These are phyloP conservation scores for Folsomia manolachei DNA, from an alignment of 2,888 invertebrate genomes.

Conservation along the genomic window DNA sequence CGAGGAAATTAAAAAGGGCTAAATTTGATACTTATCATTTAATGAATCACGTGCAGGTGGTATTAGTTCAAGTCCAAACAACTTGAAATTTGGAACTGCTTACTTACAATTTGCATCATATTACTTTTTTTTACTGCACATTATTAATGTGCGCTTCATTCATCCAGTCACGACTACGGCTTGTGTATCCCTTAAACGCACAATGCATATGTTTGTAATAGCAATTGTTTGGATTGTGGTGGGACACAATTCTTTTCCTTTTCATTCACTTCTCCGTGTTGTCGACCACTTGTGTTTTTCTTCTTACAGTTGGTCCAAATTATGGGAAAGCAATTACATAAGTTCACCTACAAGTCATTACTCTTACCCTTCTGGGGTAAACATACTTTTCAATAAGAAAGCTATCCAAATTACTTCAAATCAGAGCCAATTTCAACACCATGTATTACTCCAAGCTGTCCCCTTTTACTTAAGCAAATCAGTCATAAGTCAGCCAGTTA, in stretches of 20 bases:
- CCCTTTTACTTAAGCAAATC: neutral
- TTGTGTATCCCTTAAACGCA: no score
- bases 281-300: neutral
- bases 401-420: conserved; percentile 2
- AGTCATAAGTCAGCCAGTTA: neutral
- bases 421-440: neutral
- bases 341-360: neutral
- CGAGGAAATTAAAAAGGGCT: conserved; percentile 51
- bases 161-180: neutral
- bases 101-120: no score
- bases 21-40: conserved; percentile 51
- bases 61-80: conserved; percentile 25
- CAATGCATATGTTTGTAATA: no score
- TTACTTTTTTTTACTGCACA: neutral
- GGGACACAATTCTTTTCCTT: neutral
- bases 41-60: conserved; percentile 51
- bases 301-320: neutral
- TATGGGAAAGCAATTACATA: neutral
- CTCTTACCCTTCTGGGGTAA: neutral
- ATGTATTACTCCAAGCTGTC: neutral
- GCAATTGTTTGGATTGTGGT: neutral
- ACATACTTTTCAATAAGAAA: neutral
- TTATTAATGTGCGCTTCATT: neutral
- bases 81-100: neutral
- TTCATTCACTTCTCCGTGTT: neutral